Evolutionary conservation across 2,888 invertebrate species (phyloP).

Genomic region (Odontomyia ornata): DNA sequence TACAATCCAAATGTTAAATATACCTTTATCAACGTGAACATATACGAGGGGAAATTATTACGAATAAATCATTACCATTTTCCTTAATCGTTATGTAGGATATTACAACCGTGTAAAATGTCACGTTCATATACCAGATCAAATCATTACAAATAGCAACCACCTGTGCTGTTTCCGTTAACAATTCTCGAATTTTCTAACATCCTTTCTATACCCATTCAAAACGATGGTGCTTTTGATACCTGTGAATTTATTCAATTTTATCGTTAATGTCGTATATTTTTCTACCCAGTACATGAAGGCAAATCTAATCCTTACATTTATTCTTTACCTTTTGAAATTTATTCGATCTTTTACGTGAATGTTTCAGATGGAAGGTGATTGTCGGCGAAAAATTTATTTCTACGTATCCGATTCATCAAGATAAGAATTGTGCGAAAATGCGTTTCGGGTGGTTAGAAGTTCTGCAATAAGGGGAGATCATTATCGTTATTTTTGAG

Average conservation of each 20-base stretch:
- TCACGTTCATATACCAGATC: slow-evolving; percentile 7
- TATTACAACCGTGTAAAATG: background rate
- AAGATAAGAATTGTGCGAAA: slow-evolving; percentile 29
- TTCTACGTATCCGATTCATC: slow-evolving; percentile 14
- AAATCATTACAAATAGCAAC: slow-evolving; percentile 37
- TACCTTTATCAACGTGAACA: too few species aligned
- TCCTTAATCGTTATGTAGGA: background rate
- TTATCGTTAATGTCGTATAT: slow-evolving; percentile 30
- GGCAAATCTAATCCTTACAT: slow-evolving; percentile 14
- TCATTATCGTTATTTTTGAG: slow-evolving; percentile 8
- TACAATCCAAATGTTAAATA: too few species aligned
- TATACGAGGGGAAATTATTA: too few species aligned
- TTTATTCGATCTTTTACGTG: background rate
- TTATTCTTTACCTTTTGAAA: background rate
- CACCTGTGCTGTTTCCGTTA: slow-evolving; percentile 34
- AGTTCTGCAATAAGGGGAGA: slow-evolving; percentile 30
- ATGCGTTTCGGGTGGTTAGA: slow-evolving; percentile 15
- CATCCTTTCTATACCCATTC: background rate
- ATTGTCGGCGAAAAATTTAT: background rate
- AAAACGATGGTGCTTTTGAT: background rate
- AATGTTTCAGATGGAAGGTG: background rate
- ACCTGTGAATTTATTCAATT: slow-evolving; percentile 26
- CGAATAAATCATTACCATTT: background rate
- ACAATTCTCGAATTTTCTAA: slow-evolving; percentile 8
- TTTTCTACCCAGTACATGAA: background rate